Evolutionary conservation across 2,888 invertebrate species (phyloP), one percentile per base, ranked within the genome.

Genomic region (Caenorhabditis zanzibari): DNA sequence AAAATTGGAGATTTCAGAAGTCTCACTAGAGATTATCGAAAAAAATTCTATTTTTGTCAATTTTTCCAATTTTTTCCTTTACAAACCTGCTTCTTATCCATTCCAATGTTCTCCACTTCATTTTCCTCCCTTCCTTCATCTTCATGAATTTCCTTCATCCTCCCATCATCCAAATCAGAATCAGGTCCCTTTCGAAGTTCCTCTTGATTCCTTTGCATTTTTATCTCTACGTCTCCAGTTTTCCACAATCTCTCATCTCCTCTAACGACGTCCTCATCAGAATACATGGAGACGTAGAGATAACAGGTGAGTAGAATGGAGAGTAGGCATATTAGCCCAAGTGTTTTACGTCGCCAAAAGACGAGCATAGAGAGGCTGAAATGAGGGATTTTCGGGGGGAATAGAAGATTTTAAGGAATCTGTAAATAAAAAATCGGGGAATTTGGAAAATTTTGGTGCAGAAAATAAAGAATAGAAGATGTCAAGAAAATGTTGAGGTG

Each of bases 261-360:
- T 38, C 38, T 12, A 12, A 10, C 71, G 22, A 47, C 19, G 19
- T 26, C 54, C 6, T 49, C 52, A 44, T 69, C 75, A 28, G 81
- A 72, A 66, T 77, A 82, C 72, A 82, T 68, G 47, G 82, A 82
- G 19, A 77, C n/a, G 54, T 77, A 82, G 19, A 82, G 59, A 41
- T 82, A 82, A 35, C 66, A 52, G 12, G 82, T 77, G 32, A 82
- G 68, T 9, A 82, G 19, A 22, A 82, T 44, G 2, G 82, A 76
- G 32, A 77, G 54, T 0, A 66, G 24, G 22, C 66, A 72, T 19
- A 77, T 26, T 9, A 77, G 22, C 14, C 49, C 76, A 12, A 75
- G 32, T 4, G 82, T 58, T 59, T 76, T 76, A 2, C 76, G 71
- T 19, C 82, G 56, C 56, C 71, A 76, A 16, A 75, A 26, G 10